These are phyloP conservation scores for Beroe forskalii DNA, from an alignment of 37 sponge, comb jelly and placozoan species.

Conservation along the genomic window DNA sequence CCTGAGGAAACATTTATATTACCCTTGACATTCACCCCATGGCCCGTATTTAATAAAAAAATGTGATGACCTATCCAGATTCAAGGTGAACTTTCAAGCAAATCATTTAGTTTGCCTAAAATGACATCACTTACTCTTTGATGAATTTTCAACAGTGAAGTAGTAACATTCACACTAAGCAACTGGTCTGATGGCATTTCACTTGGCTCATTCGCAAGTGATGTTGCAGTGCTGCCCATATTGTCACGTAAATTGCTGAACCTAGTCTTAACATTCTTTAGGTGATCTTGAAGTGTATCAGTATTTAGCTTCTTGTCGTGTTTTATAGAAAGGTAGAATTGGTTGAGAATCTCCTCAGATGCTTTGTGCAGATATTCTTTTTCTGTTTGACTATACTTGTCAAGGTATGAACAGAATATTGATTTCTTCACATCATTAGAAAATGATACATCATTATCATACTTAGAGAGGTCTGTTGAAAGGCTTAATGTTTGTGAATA, in stretches of 20 bases:
- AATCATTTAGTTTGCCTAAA: too few relatives aligned
- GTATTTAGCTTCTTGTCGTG: constrained; percentile 31
- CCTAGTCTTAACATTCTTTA: constrained; percentile 41
- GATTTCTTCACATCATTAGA: constrained; percentile 50
- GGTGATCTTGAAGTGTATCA: constrained; percentile 19
- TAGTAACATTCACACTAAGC: constrained; percentile 50
- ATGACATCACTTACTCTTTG: neutral
- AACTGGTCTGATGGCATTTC: constrained; percentile 57
- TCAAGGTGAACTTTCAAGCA: too few relatives aligned
- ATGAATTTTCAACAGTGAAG: constrained; percentile 46
- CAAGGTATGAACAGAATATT: constrained; percentile 43
- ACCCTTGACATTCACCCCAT: too few relatives aligned
- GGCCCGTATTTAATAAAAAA: too few relatives aligned
- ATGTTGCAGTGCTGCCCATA: neutral
- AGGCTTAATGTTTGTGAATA: constrained; percentile 23
- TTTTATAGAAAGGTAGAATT: constrained; percentile 43
- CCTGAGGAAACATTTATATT: too few relatives aligned
- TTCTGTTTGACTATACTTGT: constrained; percentile 14
- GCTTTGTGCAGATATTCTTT: constrained; percentile 27
- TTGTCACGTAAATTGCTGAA: constrained; percentile 8
- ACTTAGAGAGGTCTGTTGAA: constrained; percentile 17
- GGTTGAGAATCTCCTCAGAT: constrained; percentile 46
- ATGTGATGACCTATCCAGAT: too few relatives aligned
- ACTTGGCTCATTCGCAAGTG: constrained; percentile 7
- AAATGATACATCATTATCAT: constrained; percentile 58